A percentile compares a stretch with the other conserved stretches of the same genome.
Evolutionary conservation across 1,140 invertebrate genomes (phyloP).

Genomic region (Tetragonula clypearis): DNA sequence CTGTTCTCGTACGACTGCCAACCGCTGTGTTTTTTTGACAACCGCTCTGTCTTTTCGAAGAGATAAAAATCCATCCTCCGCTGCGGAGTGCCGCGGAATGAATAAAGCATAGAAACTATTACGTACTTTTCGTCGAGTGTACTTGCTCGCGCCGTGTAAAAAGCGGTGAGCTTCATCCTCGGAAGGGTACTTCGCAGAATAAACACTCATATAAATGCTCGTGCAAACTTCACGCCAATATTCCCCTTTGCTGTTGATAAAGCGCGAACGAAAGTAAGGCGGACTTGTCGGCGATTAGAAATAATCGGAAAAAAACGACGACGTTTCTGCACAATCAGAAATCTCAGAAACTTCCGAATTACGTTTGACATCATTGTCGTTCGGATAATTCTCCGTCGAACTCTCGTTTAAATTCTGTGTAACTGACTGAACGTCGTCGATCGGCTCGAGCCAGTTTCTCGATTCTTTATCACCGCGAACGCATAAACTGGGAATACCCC

Average conservation of each 20-base stretch:
- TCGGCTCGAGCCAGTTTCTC: too few species aligned
- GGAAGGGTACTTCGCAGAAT: not conserved
- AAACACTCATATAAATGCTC: not conserved
- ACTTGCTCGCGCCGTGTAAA: not conserved
- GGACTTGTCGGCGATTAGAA: not conserved
- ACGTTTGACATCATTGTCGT: too few species aligned
- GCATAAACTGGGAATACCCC: constrained; percentile 14
- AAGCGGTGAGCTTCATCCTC: not conserved
- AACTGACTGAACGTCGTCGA: not conserved
- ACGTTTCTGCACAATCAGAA: not conserved
- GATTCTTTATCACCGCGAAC: not conserved
- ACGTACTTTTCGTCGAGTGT: not conserved
- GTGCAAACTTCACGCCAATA: not conserved
- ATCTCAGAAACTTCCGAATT: not conserved
- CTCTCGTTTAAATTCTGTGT: not conserved
- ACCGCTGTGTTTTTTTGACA: too few species aligned
- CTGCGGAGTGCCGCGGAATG: too few species aligned
- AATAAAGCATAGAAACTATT: not conserved
- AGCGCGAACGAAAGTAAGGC: not conserved
- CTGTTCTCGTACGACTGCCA: too few species aligned
- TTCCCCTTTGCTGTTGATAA: not conserved
- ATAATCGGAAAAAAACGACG: not conserved
- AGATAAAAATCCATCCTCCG: not conserved
- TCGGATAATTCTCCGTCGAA: too few species aligned
- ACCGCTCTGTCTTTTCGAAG: too few species aligned